A percentile compares a stretch with the other conserved stretches of the same genome.
These are phyloP conservation scores for Thelaira solivaga DNA, from an alignment of 2,888 invertebrate genomes.

Conservation along the genomic window DNA sequence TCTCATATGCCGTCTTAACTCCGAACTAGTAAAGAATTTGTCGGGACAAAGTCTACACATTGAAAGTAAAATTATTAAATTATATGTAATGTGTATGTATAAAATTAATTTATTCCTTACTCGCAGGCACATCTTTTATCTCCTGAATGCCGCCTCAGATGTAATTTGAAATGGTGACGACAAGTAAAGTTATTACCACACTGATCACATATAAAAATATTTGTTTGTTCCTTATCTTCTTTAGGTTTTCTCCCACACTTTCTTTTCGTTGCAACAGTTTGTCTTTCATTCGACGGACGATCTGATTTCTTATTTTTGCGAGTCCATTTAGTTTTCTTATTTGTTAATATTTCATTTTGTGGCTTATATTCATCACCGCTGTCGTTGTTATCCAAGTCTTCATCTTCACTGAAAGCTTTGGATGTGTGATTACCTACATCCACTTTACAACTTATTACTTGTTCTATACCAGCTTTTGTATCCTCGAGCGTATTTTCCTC, in stretches of 20 bases:
- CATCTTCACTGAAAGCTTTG: background rate
- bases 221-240: constrained; percentile 22
- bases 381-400: background rate
- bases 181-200: constrained; percentile 71
- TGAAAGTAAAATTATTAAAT: constrained; percentile 1
- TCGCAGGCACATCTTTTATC: constrained; percentile 72
- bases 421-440: background rate
- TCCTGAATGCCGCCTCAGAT: constrained; percentile 72
- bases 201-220: constrained; percentile 70
- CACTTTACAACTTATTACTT: background rate
- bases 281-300: background rate
- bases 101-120: constrained; percentile 62
- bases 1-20: constrained; percentile 71
- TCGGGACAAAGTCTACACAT: constrained; percentile 68
- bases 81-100: background rate
- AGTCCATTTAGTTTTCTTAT: background rate
- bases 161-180: constrained; percentile 70
- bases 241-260: constrained; percentile 27
- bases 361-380: constrained; percentile 1
- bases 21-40: constrained; percentile 70
- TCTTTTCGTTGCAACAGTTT: background rate
- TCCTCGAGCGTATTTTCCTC: constrained; percentile 45
- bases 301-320: background rate
- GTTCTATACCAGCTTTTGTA: constrained; percentile 5
- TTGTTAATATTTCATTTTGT: background rate